Base-by-base conservation (phyloP, 2,888 invertebrate genomes). In the Limulus polyphemus region DNA sequence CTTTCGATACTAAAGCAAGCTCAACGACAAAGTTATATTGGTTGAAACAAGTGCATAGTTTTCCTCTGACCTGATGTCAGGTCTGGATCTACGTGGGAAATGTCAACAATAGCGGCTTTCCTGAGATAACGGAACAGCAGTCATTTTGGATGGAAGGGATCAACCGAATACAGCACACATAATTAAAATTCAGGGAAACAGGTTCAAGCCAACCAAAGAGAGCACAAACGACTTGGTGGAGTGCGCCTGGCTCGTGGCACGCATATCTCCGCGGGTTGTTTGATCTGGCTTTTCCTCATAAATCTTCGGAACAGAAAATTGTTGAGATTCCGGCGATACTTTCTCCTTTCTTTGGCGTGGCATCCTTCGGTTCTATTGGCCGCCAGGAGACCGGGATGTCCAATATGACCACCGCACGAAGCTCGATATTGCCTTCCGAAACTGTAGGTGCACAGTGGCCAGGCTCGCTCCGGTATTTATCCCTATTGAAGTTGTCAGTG, bases 401-500 rank as follows among this genome's bases (percentile, higher is more conserved):
- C 65, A 65, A 65, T 65, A 65, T 63, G 63, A 32, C 32, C 32
- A 32, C 32, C 32, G 32, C 32, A 32, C 32, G 32, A 2, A 32
- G 60, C 61, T 60, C 63, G 57, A 57, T 63, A 63, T 63, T 63
- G 65, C 63, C 49, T 56, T 59, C 58, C 62, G 55, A 57, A 60
- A 60, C 60, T 57, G 32, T 32, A 32, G 32, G 32, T 32, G 32
- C 32, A 32, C 32, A 32, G 32, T 32, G 32, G 49, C 58, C 60
- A 62, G 61, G 59, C 65, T 65, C 32, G 32, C 32, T 32, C 32
- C 63, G 65, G 65, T 63, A 65, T 65, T 65, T 62, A 63, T 65
- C 65, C 65, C 65, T 60, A 65, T 65, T 65, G 59, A 65, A 65
- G 65, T 61, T 65, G 65, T 65, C 65, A 65, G 56, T 62, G 61